Evolutionary conservation across 2,888 invertebrate genomes (phyloP).

Genomic region (Aleiodes testaceus): DNA sequence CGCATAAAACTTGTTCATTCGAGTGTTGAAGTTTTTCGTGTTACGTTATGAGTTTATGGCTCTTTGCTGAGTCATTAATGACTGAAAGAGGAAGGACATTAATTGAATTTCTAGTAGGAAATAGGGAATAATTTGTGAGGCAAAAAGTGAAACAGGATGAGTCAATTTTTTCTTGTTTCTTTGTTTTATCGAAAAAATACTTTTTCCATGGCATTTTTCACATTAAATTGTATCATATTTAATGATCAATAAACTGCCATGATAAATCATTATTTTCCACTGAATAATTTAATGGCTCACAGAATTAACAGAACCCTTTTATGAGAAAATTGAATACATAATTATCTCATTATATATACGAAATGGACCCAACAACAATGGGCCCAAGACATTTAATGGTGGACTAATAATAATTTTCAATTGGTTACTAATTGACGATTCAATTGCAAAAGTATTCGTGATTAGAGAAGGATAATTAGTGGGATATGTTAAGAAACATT

Average conservation of each 20-base stretch:
- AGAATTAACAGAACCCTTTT: too few species aligned
- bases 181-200: too few species aligned
- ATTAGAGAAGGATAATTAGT: conserved; percentile 17
- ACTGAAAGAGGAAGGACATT: not conserved
- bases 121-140: too few species aligned
- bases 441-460: conserved; percentile 6
- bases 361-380: not conserved
- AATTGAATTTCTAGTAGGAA: not conserved
- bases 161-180: too few species aligned
- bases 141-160: too few species aligned
- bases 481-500: conserved; percentile 19
- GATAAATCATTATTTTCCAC: too few species aligned
- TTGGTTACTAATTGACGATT: conserved; percentile 18
- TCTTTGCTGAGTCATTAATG: not conserved
- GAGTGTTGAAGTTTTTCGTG: not conserved
- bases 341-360: too few species aligned
- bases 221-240: too few species aligned
- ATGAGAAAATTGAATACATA: too few species aligned
- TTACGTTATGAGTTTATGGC: conserved; percentile 1
- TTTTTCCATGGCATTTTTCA: too few species aligned
- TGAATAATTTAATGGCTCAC: too few species aligned
- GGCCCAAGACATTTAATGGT: not conserved
- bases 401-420: conserved; percentile 19
- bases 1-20: conserved; percentile 16
- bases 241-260: too few species aligned